Evolutionary conservation across 92 coral and sea anemone genomes (phyloP).

Genomic region (Palythoa caribaeorum): DNA sequence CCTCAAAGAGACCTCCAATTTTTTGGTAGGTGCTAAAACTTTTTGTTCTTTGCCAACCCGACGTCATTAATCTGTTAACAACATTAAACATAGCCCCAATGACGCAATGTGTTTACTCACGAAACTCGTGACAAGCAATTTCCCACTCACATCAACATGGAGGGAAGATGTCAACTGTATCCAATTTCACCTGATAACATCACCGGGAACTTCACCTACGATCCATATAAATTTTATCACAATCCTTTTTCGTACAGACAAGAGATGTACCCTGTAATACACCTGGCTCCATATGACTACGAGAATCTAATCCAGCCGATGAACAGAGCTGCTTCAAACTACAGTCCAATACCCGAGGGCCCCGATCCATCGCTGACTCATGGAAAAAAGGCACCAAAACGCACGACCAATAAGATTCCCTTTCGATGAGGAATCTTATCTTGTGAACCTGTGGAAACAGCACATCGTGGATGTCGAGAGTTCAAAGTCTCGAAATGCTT

Average conservation of each 20-base stretch:
- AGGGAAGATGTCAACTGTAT: neutral
- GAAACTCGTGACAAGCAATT: too few relatives aligned
- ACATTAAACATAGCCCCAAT: too few relatives aligned
- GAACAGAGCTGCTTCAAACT: conserved; percentile 32
- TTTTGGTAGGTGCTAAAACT: too few relatives aligned
- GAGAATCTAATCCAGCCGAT: conserved; percentile 10
- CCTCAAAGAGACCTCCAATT: too few relatives aligned
- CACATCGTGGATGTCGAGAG: neutral
- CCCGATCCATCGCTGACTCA: conserved; percentile 21
- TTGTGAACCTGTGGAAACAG: conserved; percentile 16
- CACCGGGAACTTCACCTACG: neutral
- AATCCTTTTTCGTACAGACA: neutral
- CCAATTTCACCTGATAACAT: neutral
- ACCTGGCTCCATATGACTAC: conserved; percentile 11
- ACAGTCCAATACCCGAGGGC: conserved; percentile 27
- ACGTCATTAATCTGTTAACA: too few relatives aligned
- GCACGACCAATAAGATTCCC: conserved; percentile 7
- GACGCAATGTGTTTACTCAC: too few relatives aligned
- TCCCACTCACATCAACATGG: neutral
- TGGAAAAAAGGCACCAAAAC: conserved; percentile 27
- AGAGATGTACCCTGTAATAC: conserved; percentile 4
- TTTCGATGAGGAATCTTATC: conserved; percentile 9
- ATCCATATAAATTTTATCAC: neutral
- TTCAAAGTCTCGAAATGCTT: conserved; percentile 2
- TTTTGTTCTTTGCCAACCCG: too few relatives aligned